phyloP scores from a whole-genome alignment of 2,888 invertebrate species.

The Blastobasis adustella region DNA sequence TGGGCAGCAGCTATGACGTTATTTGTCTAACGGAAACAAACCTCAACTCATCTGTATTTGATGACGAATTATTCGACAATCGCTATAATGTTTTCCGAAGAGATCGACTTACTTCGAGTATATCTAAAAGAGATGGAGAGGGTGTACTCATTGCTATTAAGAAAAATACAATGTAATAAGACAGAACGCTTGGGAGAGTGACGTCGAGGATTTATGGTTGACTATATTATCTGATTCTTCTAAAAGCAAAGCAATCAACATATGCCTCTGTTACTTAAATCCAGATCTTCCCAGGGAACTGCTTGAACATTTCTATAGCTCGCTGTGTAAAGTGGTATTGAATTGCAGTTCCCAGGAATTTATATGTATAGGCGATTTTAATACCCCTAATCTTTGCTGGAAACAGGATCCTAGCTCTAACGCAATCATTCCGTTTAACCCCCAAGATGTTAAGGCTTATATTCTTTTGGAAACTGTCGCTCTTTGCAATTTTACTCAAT shows the following conservation, averaged over 20 bases:
- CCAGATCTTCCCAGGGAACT: constrained; percentile 2
- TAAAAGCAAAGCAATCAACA: neutral
- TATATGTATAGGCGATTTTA: neutral
- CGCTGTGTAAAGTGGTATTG: neutral
- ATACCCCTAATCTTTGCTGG: neutral
- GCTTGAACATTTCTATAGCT: neutral
- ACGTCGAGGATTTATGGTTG: constrained; percentile 14
- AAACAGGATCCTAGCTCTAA: neutral
- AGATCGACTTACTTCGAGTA: neutral
- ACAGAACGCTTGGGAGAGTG: constrained; percentile 10
- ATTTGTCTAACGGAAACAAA: constrained; percentile 6
- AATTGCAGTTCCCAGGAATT: neutral
- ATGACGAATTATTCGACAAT: constrained; percentile 2
- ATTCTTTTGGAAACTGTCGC: too few species aligned
- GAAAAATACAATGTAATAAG: constrained; percentile 8
- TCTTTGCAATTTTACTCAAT: too few species aligned
- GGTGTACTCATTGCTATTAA: constrained; percentile 13
- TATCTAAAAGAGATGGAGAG: constrained; percentile 5
- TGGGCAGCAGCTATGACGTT: constrained; percentile 2
- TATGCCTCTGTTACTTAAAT: constrained; percentile 13
- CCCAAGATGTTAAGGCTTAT: too few species aligned
- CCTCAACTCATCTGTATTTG: constrained; percentile 4
- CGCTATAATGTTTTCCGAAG: constrained; percentile 2
- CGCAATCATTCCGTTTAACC: too few species aligned
- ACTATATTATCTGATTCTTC: constrained; percentile 2